Conservation (phyloP, 2,797 vertebrate genomes). For the Gastrophryne carolinensis region DNA sequence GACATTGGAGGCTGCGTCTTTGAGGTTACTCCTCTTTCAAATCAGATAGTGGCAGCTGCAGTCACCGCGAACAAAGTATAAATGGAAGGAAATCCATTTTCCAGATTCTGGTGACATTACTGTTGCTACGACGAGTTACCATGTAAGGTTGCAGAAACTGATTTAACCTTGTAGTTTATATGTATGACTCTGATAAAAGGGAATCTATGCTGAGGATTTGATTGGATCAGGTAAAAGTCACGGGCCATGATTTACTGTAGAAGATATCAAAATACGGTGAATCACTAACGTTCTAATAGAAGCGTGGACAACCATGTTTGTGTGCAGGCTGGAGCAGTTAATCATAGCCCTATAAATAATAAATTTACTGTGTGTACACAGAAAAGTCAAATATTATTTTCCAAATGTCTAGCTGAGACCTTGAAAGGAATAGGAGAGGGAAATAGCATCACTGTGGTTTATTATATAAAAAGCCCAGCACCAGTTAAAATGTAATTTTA, state of each 20-base stretch:
- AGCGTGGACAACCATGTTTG: constrained; percentile 7
- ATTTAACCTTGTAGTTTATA: constrained; percentile 47
- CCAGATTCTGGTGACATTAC: constrained; percentile 36
- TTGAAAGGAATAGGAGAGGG: neutral
- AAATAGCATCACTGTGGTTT: neutral
- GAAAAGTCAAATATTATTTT: neutral
- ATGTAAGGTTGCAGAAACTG: constrained; percentile 32
- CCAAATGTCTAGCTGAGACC: neutral
- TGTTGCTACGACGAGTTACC: constrained; percentile 27
- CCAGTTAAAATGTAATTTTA: too few species aligned
- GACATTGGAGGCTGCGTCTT: constrained; percentile 18
- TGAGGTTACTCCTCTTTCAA: constrained; percentile 40
- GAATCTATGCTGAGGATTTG: constrained; percentile 24
- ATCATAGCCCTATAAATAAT: constrained; percentile 41
- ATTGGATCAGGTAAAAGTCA: constrained; percentile 44
- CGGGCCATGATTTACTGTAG: constrained; percentile 39
- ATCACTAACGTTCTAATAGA: constrained; percentile 26
- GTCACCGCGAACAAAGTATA: constrained; percentile 45
- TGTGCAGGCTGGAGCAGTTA: constrained; percentile 14
- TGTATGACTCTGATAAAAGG: constrained; percentile 31
- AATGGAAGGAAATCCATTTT: constrained; percentile 46
- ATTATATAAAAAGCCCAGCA: too few species aligned
- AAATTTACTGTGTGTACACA: constrained; percentile 13
- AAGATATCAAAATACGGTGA: constrained; percentile 40
- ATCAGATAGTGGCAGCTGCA: constrained; percentile 36